phyloP scores from a whole-genome alignment of 2,113 vertebrate genomes.

The Donacobius atricapilla region DNA sequence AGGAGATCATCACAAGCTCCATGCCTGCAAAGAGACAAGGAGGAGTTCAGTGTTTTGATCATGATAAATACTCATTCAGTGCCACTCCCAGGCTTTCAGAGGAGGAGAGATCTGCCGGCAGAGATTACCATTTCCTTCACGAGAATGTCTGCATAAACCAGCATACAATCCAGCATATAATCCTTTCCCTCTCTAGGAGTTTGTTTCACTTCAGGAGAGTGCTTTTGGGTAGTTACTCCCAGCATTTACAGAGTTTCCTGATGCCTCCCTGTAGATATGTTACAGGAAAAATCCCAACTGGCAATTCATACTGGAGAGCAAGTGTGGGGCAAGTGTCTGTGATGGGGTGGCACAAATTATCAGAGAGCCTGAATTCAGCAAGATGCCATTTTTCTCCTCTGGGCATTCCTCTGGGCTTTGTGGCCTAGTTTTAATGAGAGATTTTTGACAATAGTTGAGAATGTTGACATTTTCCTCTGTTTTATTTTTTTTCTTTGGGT shows the following conservation, averaged over 20 bases:
- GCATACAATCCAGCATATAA: neutral
- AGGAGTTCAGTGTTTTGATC: neutral
- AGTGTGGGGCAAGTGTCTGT: neutral
- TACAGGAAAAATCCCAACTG: neutral
- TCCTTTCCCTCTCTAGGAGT: neutral
- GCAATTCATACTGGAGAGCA: neutral
- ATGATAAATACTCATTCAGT: neutral
- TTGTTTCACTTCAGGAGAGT: neutral
- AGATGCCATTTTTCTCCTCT: neutral
- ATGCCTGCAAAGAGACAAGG: neutral
- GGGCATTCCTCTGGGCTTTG: neutral
- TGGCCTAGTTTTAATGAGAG: conserved; percentile 19
- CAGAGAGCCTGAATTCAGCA: neutral
- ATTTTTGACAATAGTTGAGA: neutral
- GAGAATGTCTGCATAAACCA: neutral
- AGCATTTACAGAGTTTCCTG: neutral
- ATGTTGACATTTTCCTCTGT: neutral
- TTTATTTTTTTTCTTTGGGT: neutral
- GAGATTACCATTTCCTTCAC: neutral
- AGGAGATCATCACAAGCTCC: neutral
- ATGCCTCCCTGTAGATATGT: neutral
- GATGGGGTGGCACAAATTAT: neutral
- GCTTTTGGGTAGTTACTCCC: neutral
- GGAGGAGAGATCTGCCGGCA: neutral
- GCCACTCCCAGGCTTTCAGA: neutral